These are phyloP conservation scores for Eulemur coronatus DNA, from an alignment of 2,797 vertebrate species.

Conservation along the genomic window DNA sequence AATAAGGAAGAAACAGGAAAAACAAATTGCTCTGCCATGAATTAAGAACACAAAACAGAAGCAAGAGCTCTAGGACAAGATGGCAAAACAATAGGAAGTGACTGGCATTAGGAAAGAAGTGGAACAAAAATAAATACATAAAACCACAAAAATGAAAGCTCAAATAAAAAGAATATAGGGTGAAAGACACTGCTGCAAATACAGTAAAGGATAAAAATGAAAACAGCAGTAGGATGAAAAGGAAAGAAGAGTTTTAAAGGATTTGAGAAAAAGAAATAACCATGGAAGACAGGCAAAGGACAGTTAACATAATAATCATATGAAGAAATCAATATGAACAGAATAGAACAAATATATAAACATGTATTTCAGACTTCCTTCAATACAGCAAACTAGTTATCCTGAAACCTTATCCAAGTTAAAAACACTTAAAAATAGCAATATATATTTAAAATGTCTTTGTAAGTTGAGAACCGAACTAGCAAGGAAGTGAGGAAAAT, in stretches of 20 bases:
- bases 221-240: conserved; percentile 28
- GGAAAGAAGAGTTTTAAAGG: not conserved
- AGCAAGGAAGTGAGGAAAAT: not conserved
- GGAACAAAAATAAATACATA: not conserved
- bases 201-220: not conserved
- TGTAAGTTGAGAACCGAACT: not conserved
- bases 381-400: not conserved
- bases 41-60: conserved; percentile 5
- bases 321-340: not conserved
- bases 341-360: conserved; percentile 2
- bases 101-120: not conserved
- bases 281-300: not conserved
- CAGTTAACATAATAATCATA: not conserved
- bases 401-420: not conserved
- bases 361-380: not conserved
- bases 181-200: not conserved
- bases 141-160: not conserved
- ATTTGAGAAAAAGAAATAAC: not conserved
- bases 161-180: not conserved
- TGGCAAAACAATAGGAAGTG: not conserved
- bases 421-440: not conserved
- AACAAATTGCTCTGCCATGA: not conserved
- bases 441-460: not conserved
- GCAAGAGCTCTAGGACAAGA: not conserved
- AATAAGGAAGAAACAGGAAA: not conserved